Evolutionary conservation across 2,797 vertebrate species (phyloP).

Genomic region (Bovichtus variegatus): DNA sequence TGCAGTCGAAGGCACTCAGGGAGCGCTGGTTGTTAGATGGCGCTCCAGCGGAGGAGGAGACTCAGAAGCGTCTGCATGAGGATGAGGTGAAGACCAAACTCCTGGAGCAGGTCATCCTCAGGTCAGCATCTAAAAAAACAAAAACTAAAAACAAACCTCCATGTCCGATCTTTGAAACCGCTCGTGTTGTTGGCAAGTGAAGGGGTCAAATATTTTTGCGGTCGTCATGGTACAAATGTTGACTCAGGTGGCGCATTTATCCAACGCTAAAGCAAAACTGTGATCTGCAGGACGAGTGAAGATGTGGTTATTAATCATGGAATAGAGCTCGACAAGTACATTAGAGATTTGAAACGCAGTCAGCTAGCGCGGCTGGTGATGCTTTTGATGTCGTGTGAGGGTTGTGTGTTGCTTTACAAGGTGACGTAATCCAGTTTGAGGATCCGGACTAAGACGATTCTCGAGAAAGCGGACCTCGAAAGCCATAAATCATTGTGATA

Average conservation of each 20-base stretch:
- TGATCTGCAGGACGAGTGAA: neutral
- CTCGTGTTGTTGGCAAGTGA: neutral
- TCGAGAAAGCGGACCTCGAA: neutral
- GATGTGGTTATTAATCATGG: neutral
- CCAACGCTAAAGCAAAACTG: neutral
- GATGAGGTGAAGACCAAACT: conserved; percentile 92
- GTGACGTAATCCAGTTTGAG: neutral
- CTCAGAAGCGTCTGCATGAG: conserved; percentile 91
- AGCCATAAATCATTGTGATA: neutral
- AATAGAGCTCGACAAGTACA: neutral
- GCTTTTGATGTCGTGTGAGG: neutral
- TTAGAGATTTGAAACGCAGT: no score
- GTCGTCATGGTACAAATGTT: neutral
- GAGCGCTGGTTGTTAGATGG: conserved; percentile 97
- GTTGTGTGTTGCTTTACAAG: neutral
- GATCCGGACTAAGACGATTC: neutral
- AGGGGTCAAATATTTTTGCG: neutral
- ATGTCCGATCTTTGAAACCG: neutral
- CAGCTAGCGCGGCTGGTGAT: neutral
- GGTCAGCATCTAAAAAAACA: conserved; percentile 73
- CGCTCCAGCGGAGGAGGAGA: conserved; percentile 92
- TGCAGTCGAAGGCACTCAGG: conserved; percentile 93
- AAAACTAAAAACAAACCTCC: no score
- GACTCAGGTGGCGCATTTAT: neutral
- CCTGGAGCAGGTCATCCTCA: conserved; percentile 92